phyloP scores from a whole-genome alignment of 2,888 invertebrate species.

The Entomobrya multifasciata region DNA sequence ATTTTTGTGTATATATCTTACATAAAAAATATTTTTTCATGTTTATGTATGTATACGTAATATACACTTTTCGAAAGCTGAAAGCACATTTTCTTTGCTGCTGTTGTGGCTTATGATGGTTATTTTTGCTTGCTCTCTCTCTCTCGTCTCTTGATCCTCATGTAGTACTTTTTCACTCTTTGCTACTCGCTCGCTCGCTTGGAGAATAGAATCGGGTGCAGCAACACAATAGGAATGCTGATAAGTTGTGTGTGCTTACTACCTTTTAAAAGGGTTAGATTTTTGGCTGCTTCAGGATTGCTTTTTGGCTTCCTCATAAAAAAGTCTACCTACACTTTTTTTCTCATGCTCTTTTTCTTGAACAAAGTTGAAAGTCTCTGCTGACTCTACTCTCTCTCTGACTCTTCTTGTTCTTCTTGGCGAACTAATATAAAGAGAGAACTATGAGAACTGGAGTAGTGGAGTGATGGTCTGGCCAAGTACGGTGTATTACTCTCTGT shows the following conservation, averaged over 20 bases:
- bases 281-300: slow-evolving; percentile 59
- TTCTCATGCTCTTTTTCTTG: slow-evolving; percentile 12
- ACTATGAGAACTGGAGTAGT: neutral
- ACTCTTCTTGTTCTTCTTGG: neutral
- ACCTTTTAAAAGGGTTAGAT: slow-evolving; percentile 65
- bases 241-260: slow-evolving; percentile 67
- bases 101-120: slow-evolving; percentile 50
- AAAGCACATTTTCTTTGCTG: slow-evolving; percentile 39
- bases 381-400: neutral
- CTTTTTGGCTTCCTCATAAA: slow-evolving; percentile 57
- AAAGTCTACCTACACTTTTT: slow-evolving; percentile 52
- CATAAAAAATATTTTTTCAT: too few relatives aligned
- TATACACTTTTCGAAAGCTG: neutral
- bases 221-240: slow-evolving; percentile 69
- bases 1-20: neutral
- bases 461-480: neutral
- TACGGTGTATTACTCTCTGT: neutral
- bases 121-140: slow-evolving; percentile 19
- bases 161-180: neutral
- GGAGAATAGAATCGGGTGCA: slow-evolving; percentile 51
- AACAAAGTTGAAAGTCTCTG: slow-evolving; percentile 61
- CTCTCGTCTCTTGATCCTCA: neutral
- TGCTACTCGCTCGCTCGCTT: neutral
- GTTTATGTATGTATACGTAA: neutral
- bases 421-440: slow-evolving; percentile 16